Evolutionary conservation across 2,888 invertebrate genomes (phyloP).

Genomic region (Physocephala rufipes): DNA sequence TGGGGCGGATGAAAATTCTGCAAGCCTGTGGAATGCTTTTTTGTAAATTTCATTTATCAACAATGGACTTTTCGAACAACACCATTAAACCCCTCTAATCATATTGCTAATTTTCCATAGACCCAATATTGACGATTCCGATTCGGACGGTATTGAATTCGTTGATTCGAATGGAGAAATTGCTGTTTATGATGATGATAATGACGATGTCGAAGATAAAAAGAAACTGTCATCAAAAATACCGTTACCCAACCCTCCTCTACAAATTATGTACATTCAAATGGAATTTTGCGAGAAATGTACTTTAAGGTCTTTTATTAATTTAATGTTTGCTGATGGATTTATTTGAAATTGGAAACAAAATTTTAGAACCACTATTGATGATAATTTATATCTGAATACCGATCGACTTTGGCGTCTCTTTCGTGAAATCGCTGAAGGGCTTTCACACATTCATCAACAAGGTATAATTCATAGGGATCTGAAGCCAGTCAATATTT

Average conservation of each 20-base stretch:
- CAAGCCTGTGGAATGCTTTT: conserved; percentile 60
- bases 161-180: conserved; percentile 62
- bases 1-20: conserved; percentile 56
- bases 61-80: too few relatives aligned
- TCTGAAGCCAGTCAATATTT: conserved; percentile 91
- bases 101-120: conserved; percentile 41
- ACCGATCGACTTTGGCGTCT: conserved; percentile 87
- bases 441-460: conserved; percentile 89
- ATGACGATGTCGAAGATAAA: conserved; percentile 51
- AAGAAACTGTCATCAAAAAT: conserved; percentile 47
- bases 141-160: conserved; percentile 65
- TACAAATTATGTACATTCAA: conserved; percentile 83
- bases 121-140: conserved; percentile 59
- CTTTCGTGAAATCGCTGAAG: conserved; percentile 93
- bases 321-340: not conserved
- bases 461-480: conserved; percentile 90
- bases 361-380: conserved; percentile 78
- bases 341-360: conserved; percentile 10
- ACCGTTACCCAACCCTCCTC: conserved; percentile 57
- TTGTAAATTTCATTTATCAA: conserved; percentile 48
- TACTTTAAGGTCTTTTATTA: conserved; percentile 75
- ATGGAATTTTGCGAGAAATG: conserved; percentile 99
- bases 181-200: conserved; percentile 54
- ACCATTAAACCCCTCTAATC: not conserved
- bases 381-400: conserved; percentile 80